Evolutionary conservation across 2,113 vertebrate species (phyloP), one percentile per base, ranked within the genome.

Genomic region (Sinocyclocheilus rhinocerous): DNA sequence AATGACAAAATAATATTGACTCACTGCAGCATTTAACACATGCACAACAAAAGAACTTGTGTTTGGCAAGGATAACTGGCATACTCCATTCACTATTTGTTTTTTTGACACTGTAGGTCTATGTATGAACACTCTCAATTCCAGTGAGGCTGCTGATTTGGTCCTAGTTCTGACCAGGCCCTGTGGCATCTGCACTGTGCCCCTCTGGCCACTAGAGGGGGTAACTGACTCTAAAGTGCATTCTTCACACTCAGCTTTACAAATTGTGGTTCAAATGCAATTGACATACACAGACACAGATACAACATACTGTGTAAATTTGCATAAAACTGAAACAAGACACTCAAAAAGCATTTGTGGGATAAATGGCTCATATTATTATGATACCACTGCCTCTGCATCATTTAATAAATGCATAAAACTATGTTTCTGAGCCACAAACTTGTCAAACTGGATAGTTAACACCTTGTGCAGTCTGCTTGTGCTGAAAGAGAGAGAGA

Each of bases 171-270:
- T 45, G 79, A 42, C 75, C 20, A 13, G 13, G 24, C n/a, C 16
- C 33, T 24, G 57, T 48, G 22, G 76, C 52, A 72, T 24, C 9
- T 87, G 85, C 73, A 87, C 24, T 86, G 81, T 82, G 63, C 15
- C 10, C 20, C 55, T 57, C 86, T 79, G 48, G 57, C 89, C 89
- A 89, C 84, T 83, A 88, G 87, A 85, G 84, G 87, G 87, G 76
- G 84, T 65, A 61, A 75, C 79, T 39, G 24, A 48, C 72, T 88
- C 78, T 85, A 36, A 85, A 85, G 87, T 83, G 29, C 72, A 83
- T 76, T 24, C 2, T 48, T 16, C 6, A 20, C 52, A 59, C 52
- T 22, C 45, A 12, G 11, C 45, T 48, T 3, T 36, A 36, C 36
- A 26, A 26, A 45, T 13, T 63, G 29, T 16, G 61, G 8, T 50